Evolutionary conservation across 2,113 vertebrate species (phyloP).

Genomic region (Ondatra zibethicus): DNA sequence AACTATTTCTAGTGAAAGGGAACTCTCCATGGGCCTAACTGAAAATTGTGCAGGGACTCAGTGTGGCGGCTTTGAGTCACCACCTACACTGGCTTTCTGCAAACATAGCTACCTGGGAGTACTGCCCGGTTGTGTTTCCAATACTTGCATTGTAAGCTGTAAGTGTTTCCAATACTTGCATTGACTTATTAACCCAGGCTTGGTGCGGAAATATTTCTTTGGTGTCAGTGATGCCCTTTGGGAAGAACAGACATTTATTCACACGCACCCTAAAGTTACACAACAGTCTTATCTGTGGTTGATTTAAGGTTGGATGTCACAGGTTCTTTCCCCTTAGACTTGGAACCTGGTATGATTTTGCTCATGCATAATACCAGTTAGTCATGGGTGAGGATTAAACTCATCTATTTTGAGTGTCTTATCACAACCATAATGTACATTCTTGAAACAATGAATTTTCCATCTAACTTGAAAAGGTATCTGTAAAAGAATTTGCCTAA

Average conservation of each 20-base stretch:
- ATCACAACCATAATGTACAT: background rate
- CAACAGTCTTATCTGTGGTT: background rate
- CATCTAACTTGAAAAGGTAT: conserved; percentile 1
- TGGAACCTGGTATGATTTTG: background rate
- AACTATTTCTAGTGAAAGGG: background rate
- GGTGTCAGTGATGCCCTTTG: background rate
- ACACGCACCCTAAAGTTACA: background rate
- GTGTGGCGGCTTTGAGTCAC: background rate
- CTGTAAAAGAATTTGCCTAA: conserved; percentile 41
- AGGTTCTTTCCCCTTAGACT: background rate
- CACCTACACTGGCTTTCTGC: background rate
- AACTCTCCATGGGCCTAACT: background rate
- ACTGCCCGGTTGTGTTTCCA: no score
- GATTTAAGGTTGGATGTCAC: background rate
- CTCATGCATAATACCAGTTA: background rate
- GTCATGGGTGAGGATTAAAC: background rate
- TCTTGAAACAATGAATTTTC: conserved; percentile 33
- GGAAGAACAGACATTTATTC: background rate
- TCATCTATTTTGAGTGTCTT: background rate
- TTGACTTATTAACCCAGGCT: background rate
- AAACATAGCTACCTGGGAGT: background rate
- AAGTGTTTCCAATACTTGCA: background rate
- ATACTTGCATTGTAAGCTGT: background rate
- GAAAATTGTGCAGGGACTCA: background rate
- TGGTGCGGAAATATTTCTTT: background rate